These are phyloP conservation scores for Catharus minimus DNA, from an alignment of 2,113 vertebrate genomes.

Conservation along the genomic window DNA sequence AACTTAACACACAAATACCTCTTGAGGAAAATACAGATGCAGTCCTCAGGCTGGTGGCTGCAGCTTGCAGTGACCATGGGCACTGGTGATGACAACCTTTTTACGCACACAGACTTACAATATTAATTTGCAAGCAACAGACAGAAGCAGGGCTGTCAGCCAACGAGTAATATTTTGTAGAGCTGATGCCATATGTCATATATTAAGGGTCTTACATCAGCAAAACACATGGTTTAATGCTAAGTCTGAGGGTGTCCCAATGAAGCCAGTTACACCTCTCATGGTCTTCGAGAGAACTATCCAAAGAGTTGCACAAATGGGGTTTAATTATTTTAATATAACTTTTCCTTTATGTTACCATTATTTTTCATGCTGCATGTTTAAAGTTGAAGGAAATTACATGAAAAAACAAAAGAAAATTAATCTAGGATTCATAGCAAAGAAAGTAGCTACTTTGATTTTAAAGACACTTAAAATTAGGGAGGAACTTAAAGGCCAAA, in stretches of 20 bases:
- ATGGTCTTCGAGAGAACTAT: neutral
- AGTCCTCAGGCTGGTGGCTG: neutral
- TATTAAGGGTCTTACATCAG: neutral
- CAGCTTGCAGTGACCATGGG: neutral
- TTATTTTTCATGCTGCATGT: neutral
- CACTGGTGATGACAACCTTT: neutral
- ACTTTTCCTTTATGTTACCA: neutral
- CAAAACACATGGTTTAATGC: neutral
- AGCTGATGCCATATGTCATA: neutral
- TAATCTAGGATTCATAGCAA: neutral
- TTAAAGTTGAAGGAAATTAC: neutral
- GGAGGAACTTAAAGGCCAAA: neutral
- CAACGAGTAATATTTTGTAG: neutral
- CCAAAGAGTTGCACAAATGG: neutral
- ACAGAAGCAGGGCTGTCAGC: neutral
- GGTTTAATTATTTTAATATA: neutral
- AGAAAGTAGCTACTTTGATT: neutral
- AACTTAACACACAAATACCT: neutral
- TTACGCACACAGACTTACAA: neutral
- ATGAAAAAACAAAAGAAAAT: neutral
- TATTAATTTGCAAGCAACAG: neutral
- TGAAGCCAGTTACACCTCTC: neutral
- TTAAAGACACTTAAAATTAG: neutral
- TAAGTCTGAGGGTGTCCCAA: neutral
- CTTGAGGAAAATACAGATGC: neutral